These are phyloP conservation scores for Notoglanidium macrostoma DNA, from an alignment of 2,797 vertebrate genomes.

Conservation along the genomic window DNA sequence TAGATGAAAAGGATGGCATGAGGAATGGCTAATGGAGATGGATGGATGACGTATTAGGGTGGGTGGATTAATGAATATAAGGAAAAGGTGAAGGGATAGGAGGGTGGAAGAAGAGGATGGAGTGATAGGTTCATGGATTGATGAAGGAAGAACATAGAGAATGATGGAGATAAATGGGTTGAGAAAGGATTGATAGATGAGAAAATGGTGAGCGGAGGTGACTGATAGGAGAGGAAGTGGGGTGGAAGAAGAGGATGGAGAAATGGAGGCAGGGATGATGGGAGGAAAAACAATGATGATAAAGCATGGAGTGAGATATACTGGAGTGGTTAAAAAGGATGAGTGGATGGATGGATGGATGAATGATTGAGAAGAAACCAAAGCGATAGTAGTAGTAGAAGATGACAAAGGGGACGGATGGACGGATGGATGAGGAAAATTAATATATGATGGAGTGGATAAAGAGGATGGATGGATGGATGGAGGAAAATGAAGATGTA, in stretches of 20 bases:
- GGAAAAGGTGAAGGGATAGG: neutral
- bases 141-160: neutral
- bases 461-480: neutral
- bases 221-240: neutral
- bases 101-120: neutral
- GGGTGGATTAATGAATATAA: neutral
- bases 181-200: neutral
- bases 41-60: neutral
- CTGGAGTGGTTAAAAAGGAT: too few species aligned
- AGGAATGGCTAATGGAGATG: neutral
- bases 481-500: neutral
- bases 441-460: neutral
- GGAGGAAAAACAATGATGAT: neutral
- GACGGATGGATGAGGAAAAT: neutral
- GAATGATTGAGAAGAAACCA: neutral
- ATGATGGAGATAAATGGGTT: neutral
- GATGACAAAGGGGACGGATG: neutral
- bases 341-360: neutral
- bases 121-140: neutral
- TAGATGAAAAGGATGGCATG: neutral
- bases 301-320: neutral
- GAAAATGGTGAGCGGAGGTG: neutral
- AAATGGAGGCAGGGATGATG: neutral
- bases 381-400: neutral
- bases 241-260: neutral